Evolutionary conservation across 2,797 vertebrate genomes (phyloP).

Genomic region (Eurystomus glaucurus): DNA sequence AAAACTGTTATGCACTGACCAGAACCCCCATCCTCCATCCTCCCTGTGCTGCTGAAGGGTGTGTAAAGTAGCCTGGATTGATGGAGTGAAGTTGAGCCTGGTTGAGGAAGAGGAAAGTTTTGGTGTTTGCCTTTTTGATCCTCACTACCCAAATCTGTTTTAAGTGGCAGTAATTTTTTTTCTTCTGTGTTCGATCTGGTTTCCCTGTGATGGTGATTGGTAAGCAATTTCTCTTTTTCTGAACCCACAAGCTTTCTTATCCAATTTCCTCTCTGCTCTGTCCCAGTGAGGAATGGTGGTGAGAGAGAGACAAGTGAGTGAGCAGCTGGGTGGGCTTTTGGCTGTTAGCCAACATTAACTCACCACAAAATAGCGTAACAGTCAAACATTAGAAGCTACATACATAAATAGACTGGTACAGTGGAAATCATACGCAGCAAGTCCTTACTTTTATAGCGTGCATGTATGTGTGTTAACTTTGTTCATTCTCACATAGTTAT

Average conservation of each 20-base stretch:
- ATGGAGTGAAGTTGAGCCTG: background rate
- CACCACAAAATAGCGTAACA: background rate
- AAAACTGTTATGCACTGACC: background rate
- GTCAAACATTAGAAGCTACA: background rate
- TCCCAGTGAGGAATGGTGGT: background rate
- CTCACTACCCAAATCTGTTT: background rate
- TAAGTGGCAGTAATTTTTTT: background rate
- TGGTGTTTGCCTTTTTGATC: background rate
- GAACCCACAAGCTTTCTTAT: background rate
- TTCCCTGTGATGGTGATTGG: background rate
- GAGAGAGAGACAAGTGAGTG: background rate
- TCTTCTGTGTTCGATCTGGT: rapidly evolving
- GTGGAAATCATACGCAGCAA: background rate
- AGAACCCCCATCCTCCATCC: background rate
- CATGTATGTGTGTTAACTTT: background rate
- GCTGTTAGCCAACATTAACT: background rate
- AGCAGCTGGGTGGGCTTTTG: background rate
- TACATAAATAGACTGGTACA: background rate
- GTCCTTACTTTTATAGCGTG: background rate
- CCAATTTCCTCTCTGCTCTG: background rate
- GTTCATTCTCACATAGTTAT: background rate
- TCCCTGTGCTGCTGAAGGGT: background rate
- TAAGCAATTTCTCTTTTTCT: background rate
- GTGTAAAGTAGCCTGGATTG: background rate
- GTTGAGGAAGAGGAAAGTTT: background rate